A percentile compares a stretch with the other conserved stretches of the same genome.
Conservation (phyloP, 2,888 invertebrate species). For the Lingula anatina region DNA sequence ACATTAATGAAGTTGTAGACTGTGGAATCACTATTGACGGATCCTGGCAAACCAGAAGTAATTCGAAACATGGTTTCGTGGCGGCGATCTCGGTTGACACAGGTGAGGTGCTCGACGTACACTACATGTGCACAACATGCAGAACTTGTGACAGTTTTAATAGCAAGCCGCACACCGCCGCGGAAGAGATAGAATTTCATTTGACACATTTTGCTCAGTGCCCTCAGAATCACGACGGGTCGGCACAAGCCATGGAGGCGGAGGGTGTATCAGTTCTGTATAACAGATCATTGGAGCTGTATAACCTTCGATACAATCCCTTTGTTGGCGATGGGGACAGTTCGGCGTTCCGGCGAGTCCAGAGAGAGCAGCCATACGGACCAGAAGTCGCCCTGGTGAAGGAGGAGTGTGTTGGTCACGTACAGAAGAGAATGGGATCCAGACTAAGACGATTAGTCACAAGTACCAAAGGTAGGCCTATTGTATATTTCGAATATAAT, state of each 20-base stretch:
- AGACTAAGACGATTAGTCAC: too few relatives aligned
- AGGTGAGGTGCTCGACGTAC: neutral
- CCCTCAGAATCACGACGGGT: neutral
- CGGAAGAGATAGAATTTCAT: neutral
- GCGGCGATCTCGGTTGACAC: neutral
- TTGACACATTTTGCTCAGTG: neutral
- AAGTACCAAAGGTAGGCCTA: too few relatives aligned
- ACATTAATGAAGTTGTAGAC: neutral
- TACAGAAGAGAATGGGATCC: too few relatives aligned
- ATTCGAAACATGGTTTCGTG: neutral
- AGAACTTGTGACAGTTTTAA: neutral
- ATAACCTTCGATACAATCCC: neutral
- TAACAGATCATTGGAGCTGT: neutral
- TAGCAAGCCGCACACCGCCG: neutral
- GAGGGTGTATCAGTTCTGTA: neutral
- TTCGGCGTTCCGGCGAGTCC: too few relatives aligned
- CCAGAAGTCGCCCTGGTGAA: too few relatives aligned
- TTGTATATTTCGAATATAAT: too few relatives aligned
- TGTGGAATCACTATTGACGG: neutral
- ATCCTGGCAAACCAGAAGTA: neutral
- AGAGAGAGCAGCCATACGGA: too few relatives aligned
- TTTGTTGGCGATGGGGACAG: neutral
- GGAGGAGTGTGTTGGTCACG: too few relatives aligned
- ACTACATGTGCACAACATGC: neutral
- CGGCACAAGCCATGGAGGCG: neutral